Percentiles rank a stretch among this genome's conserved stretches.
phyloP scores from a whole-genome alignment of 92 coral and sea anemone genomes.

The Phenganax subtilis region DNA sequence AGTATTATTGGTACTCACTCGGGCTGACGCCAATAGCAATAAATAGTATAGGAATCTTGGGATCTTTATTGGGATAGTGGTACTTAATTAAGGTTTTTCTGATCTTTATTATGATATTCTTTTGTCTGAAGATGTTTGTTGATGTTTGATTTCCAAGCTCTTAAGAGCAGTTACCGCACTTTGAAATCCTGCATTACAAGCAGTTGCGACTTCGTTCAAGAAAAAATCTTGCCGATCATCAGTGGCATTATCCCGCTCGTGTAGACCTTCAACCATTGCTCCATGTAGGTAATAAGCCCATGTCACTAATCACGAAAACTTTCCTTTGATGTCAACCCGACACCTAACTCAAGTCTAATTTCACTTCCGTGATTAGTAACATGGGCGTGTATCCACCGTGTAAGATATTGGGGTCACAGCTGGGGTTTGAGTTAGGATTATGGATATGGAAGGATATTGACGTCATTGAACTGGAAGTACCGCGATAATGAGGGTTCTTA shows the following conservation, averaged over 20 bases:
- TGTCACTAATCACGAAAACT: too few relatives aligned
- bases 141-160: not conserved
- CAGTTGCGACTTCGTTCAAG: conserved; percentile 66
- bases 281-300: not conserved
- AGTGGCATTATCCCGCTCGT: conserved; percentile 47
- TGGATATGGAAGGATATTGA: conserved; percentile 44
- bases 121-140: not conserved
- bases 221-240: conserved; percentile 54
- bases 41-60: too few relatives aligned
- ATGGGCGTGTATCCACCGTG: not conserved
- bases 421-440: conserved; percentile 34
- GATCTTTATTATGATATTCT: not conserved
- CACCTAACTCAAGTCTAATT: too few relatives aligned
- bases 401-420: conserved; percentile 20
- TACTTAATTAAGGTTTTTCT: too few relatives aligned
- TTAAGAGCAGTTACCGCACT: conserved; percentile 61
- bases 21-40: too few relatives aligned
- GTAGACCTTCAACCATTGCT: conserved; percentile 66
- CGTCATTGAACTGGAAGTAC: conserved; percentile 58
- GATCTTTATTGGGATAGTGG: too few relatives aligned
- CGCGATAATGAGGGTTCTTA: conserved; percentile 56
- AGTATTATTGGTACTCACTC: too few relatives aligned
- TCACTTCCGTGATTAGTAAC: too few relatives aligned
- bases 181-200: conserved; percentile 74
- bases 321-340: too few relatives aligned